Conservation (phyloP, 2,888 invertebrate species). For the Drosophila putrida region DNA sequence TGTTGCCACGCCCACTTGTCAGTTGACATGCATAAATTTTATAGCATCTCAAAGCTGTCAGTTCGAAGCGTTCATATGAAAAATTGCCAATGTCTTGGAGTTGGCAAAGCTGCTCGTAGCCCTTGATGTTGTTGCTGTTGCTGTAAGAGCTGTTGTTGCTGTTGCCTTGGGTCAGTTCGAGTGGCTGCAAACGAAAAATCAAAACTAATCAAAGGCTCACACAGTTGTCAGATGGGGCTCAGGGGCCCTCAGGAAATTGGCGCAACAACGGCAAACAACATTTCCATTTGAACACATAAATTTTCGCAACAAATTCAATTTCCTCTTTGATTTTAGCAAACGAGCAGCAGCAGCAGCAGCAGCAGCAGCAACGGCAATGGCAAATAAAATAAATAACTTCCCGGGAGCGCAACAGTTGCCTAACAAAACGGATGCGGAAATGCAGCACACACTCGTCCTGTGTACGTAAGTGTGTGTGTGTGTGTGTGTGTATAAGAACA, state of each 20-base stretch:
- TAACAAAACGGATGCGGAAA: slow-evolving; percentile 76
- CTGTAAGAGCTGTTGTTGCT: neutral
- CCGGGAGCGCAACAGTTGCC: slow-evolving; percentile 79
- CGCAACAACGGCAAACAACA: slow-evolving; percentile 74
- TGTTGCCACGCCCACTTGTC: slow-evolving; percentile 51
- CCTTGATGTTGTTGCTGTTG: neutral
- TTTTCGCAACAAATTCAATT: slow-evolving; percentile 80
- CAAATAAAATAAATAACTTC: slow-evolving; percentile 79
- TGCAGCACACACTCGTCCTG: slow-evolving; percentile 55
- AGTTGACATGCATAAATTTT: slow-evolving; percentile 74
- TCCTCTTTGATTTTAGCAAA: slow-evolving; percentile 80
- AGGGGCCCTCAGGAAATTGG: slow-evolving; percentile 68
- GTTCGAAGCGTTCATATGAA: slow-evolving; percentile 57
- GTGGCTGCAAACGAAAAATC: slow-evolving; percentile 55
- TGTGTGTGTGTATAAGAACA: slow-evolving; percentile 63
- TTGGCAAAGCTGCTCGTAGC: slow-evolving; percentile 5
- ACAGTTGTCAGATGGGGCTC: slow-evolving; percentile 52
- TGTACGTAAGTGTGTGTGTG: slow-evolving; percentile 24
- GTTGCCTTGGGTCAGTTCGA: slow-evolving; percentile 44
- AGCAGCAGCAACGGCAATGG: slow-evolving; percentile 44
- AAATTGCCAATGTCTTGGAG: slow-evolving; percentile 57
- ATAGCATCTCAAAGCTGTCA: slow-evolving; percentile 52
- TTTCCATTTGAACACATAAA: slow-evolving; percentile 78
- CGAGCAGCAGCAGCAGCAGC: slow-evolving; percentile 55
- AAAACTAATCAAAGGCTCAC: slow-evolving; percentile 67